Percentiles rank a stretch among this genome's conserved stretches.
Conservation (phyloP, 2,888 invertebrate genomes). For the Listrodromus nycthemerus region DNA sequence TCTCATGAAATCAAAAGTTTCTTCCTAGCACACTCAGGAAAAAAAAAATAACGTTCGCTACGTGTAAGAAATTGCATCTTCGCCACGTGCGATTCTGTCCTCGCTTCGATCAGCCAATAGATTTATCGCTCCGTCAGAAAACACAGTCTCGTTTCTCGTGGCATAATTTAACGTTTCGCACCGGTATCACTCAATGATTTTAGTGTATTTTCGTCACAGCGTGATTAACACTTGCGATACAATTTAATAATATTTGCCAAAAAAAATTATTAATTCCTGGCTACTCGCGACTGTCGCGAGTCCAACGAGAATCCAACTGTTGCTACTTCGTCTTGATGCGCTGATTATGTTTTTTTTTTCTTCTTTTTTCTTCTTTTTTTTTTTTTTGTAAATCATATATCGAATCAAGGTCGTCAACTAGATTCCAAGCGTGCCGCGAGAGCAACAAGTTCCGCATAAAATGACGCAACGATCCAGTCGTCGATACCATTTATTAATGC, state of each 20-base stretch:
- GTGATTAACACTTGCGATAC: neutral
- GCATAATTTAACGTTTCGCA: too few species aligned
- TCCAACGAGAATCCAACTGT: neutral
- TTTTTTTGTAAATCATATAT: conserved; percentile 20
- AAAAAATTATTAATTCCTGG: neutral
- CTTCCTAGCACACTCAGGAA: too few species aligned
- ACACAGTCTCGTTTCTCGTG: too few species aligned
- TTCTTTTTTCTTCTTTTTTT: conserved; percentile 34
- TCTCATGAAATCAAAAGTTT: too few species aligned
- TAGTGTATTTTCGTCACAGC: too few species aligned
- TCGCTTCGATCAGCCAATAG: too few species aligned
- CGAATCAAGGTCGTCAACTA: conserved; percentile 67
- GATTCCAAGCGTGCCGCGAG: conserved; percentile 69
- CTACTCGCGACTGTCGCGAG: neutral
- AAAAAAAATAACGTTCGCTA: too few species aligned
- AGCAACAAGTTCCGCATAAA: conserved; percentile 78
- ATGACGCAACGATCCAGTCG: conserved; percentile 74
- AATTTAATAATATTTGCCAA: neutral
- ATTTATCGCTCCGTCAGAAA: too few species aligned
- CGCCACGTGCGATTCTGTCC: too few species aligned
- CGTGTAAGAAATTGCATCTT: too few species aligned
- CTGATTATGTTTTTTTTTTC: conserved; percentile 5
- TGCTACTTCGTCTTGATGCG: conserved; percentile 22
- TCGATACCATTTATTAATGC: conserved; percentile 41
- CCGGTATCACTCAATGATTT: too few species aligned